These are phyloP conservation scores for Selenia dentaria DNA, from an alignment of 2,888 invertebrate genomes.

Conservation along the genomic window DNA sequence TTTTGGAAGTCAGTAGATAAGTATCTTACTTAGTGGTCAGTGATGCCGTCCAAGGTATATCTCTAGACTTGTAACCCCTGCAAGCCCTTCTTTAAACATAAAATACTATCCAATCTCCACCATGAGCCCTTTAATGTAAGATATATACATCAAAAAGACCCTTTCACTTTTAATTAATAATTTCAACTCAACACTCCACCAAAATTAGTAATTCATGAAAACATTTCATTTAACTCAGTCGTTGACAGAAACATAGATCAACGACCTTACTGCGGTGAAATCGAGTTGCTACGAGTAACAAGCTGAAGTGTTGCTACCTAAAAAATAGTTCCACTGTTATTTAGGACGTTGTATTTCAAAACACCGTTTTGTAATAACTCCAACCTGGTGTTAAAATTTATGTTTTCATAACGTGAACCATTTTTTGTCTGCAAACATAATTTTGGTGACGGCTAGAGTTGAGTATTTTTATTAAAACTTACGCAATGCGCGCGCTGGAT, in stretches of 20 bases:
- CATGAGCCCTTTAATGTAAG: too few species aligned
- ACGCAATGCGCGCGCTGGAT: constrained; percentile 4
- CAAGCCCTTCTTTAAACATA: too few species aligned
- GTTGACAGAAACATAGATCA: neutral
- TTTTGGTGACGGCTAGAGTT: constrained; percentile 21
- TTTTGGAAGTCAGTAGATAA: too few species aligned
- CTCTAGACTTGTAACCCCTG: too few species aligned
- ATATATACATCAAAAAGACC: too few species aligned
- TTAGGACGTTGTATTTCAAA: constrained; percentile 27
- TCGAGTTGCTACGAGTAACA: constrained; percentile 4
- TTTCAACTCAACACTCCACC: too few species aligned
- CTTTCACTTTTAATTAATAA: too few species aligned
- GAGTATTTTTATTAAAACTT: constrained; percentile 15
- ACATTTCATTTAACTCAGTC: neutral
- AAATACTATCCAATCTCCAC: too few species aligned
- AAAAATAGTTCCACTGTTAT: constrained; percentile 26
- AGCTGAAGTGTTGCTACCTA: constrained; percentile 4
- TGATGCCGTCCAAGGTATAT: too few species aligned
- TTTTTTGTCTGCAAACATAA: constrained; percentile 22
- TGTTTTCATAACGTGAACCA: constrained; percentile 33
- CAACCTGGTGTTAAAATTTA: constrained; percentile 28
- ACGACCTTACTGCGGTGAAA: constrained; percentile 2
- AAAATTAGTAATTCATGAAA: too few species aligned
- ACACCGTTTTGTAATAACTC: constrained; percentile 29
- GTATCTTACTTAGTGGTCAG: too few species aligned